These are phyloP conservation scores for Spodoptera littoralis DNA, from an alignment of 2,888 invertebrate genomes.

Conservation along the genomic window DNA sequence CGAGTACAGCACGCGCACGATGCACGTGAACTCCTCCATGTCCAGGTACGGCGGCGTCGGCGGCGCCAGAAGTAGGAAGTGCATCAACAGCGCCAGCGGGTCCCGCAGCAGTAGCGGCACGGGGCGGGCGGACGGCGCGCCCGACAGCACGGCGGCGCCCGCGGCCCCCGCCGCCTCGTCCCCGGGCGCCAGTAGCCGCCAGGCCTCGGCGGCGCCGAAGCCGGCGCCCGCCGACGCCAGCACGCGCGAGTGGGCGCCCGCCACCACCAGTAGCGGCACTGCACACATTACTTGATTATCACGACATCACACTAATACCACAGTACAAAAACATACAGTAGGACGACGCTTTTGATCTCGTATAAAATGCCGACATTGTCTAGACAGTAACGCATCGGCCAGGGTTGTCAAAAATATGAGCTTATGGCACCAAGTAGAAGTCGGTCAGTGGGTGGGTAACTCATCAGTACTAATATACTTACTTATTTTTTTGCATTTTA, in stretches of 20 bases:
- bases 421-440: too few relatives aligned
- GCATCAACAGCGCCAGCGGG: slow-evolving; percentile 95
- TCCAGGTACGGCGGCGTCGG: slow-evolving; percentile 91
- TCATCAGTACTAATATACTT: too few relatives aligned
- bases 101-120: slow-evolving; percentile 96
- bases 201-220: slow-evolving; percentile 24
- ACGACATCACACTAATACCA: background rate
- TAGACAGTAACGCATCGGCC: too few relatives aligned
- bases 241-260: slow-evolving; percentile 93
- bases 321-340: too few relatives aligned
- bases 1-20: slow-evolving; percentile 96
- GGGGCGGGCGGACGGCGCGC: slow-evolving; percentile 57
- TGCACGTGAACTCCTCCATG: slow-evolving; percentile 95
- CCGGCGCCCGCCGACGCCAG: slow-evolving; percentile 65
- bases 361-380: too few relatives aligned
- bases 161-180: slow-evolving; percentile 40
- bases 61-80: slow-evolving; percentile 95
- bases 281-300: slow-evolving; percentile 52
- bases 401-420: too few relatives aligned
- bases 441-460: too few relatives aligned
- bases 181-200: slow-evolving; percentile 13
- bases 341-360: too few relatives aligned
- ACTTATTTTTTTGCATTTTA: too few relatives aligned
- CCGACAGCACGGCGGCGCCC: slow-evolving; percentile 38
- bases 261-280: slow-evolving; percentile 96